Conservation (phyloP, 2,797 vertebrate species). For the Cyprinella venusta region DNA sequence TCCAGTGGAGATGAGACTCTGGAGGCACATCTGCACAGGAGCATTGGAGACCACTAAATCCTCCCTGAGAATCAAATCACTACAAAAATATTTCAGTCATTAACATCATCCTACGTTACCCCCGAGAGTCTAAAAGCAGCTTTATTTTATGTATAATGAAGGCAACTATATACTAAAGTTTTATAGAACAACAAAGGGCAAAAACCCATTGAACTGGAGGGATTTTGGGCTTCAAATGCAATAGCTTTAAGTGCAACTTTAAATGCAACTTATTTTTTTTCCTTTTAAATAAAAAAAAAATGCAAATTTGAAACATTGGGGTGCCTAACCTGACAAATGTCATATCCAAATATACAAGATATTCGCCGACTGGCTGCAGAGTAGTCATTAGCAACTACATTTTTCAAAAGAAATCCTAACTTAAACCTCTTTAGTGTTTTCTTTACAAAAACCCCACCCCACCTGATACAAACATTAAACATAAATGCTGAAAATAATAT, state of each 20-base stretch:
- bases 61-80: constrained; percentile 43
- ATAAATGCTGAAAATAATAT: background rate
- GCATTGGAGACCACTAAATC: background rate
- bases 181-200: constrained; percentile 17
- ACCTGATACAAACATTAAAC: constrained; percentile 11
- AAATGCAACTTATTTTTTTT: background rate
- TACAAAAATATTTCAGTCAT: constrained; percentile 29
- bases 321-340: background rate
- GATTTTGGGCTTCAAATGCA: constrained; percentile 1
- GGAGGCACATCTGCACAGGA: background rate
- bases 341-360: background rate
- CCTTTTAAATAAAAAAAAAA: background rate
- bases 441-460: background rate
- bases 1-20: background rate
- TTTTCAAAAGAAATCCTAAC: background rate
- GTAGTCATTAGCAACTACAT: background rate
- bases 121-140: constrained; percentile 25
- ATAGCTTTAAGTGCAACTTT: background rate
- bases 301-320: background rate
- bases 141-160: constrained; percentile 37
- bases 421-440: background rate
- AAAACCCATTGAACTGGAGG: background rate
- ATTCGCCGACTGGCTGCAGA: background rate
- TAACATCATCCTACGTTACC: background rate
- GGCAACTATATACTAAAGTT: constrained; percentile 47